Conservation (phyloP, 2,113 vertebrate species). For the Prolemur simus region DNA sequence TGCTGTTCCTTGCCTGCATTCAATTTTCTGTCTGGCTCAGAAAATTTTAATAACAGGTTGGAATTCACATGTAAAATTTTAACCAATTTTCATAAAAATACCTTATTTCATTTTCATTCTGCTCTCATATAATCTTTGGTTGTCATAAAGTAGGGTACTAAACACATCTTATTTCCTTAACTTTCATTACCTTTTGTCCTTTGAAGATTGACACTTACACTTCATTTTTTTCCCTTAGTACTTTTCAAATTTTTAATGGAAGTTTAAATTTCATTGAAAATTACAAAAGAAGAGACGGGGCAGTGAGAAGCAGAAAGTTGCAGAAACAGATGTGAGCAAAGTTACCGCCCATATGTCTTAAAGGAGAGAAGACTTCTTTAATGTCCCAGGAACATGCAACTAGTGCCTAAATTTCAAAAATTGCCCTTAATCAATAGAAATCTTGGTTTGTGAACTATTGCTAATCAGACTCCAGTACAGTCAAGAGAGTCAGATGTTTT, state of each 20-base stretch:
- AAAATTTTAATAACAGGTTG: constrained; percentile 85
- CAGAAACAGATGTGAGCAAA: not conserved
- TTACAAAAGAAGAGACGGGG: not conserved
- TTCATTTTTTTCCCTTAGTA: constrained; percentile 41
- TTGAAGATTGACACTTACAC: constrained; percentile 43
- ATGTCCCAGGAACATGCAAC: not conserved
- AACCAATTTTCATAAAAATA: constrained; percentile 77
- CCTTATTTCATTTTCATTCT: constrained; percentile 77
- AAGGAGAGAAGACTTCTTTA: not conserved
- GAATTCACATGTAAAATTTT: constrained; percentile 82
- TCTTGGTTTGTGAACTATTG: not conserved
- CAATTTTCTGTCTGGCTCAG: constrained; percentile 83
- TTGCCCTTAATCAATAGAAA: not conserved
- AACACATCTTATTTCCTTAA: constrained; percentile 74
- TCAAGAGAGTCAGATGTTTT: not conserved
- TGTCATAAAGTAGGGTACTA: constrained; percentile 69
- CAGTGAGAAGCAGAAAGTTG: not conserved
- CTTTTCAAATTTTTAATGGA: constrained; percentile 64
- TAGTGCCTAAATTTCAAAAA: not conserved
- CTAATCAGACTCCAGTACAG: not conserved
- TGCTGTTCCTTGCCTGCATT: constrained; percentile 79
- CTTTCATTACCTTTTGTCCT: constrained; percentile 54
- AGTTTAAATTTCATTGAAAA: constrained; percentile 69
- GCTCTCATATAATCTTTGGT: constrained; percentile 66
- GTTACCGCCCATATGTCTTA: not conserved